Conservation (phyloP, 2,888 invertebrate genomes). For the Punctoribates punctum region DNA sequence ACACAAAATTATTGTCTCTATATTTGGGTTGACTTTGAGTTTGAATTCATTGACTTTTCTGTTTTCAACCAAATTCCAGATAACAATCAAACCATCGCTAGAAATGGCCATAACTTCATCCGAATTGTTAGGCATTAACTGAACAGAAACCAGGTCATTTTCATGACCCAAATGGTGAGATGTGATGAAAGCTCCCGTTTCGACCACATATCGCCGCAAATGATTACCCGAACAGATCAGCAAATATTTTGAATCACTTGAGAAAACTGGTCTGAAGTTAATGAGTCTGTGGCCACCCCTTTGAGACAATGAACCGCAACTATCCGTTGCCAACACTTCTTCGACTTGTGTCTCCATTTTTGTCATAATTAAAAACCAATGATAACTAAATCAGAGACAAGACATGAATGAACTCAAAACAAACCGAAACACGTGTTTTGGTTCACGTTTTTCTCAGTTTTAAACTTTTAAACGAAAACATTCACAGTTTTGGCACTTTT, state of each 20-base stretch:
- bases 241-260: conserved; percentile 32
- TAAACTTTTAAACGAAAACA: no score
- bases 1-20: not conserved
- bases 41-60: not conserved
- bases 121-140: not conserved
- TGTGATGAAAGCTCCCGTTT: conserved; percentile 33
- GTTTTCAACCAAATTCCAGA: conserved; percentile 36
- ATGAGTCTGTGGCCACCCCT: conserved; percentile 31
- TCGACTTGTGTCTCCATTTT: not conserved
- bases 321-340: not conserved
- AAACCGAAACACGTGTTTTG: conserved; percentile 3
- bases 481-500: no score
- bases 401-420: not conserved
- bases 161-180: conserved; percentile 18
- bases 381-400: not conserved
- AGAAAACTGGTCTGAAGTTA: conserved; percentile 14
- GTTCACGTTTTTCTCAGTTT: not conserved
- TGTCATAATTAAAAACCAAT: not conserved
- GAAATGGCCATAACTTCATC: conserved; percentile 18
- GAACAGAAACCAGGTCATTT: conserved; percentile 18
- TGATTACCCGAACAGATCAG: conserved; percentile 21
- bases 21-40: not conserved
- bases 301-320: not conserved
- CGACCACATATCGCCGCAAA: conserved; percentile 38
- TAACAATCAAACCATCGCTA: conserved; percentile 15